Evolutionary conservation across 2,888 invertebrate species (phyloP), one percentile per base, ranked within the genome.

Genomic region (Nysson spinosus): DNA sequence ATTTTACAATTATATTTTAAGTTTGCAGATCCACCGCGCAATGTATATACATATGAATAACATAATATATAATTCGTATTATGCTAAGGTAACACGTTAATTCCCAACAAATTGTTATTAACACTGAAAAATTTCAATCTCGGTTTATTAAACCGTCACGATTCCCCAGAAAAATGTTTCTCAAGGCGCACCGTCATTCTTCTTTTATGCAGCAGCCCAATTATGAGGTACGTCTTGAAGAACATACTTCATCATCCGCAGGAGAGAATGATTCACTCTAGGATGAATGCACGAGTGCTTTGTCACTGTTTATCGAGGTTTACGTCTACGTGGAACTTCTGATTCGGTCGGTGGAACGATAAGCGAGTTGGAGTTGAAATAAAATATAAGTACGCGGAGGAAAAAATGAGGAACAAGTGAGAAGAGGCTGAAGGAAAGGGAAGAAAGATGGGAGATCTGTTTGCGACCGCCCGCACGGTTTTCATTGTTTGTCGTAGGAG

Each of bases 401-500:
- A 14, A 16, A 5, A 20, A 34, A 26, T 12, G 28, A 20, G 42
- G 16, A 7, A 1, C 32, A 35, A 7, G 19, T 19, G 54, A 54
- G 32, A 42, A 35, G 46, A n/a, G 60, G 24, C 20, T 17, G 46
- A 56, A 43, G 35, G 40, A 22, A 40, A n/a, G 22, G 22, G 11
- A 4, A 9, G 16, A 42, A n/a, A 4, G 2, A 24, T 7, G 9
- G 3, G 17, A 17, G 69, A 72, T 77, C 79, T 79, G 78, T 81
- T 81, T 81, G 80, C 79, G 69, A 63, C 75, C 77, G 75, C 74
- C 75, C 75, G 73, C 66, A 58, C 62, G 49, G 67, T 66, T 64
- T 75, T 61, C 71, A 60, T 47, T 81, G 78, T 83, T 83, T 83
- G 82, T 76, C 80, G 68, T 81, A 76, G 61, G 76, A 80, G 82